phyloP scores from a whole-genome alignment of 2,797 vertebrate species.

The Ptychobarbus kaznakovi region DNA sequence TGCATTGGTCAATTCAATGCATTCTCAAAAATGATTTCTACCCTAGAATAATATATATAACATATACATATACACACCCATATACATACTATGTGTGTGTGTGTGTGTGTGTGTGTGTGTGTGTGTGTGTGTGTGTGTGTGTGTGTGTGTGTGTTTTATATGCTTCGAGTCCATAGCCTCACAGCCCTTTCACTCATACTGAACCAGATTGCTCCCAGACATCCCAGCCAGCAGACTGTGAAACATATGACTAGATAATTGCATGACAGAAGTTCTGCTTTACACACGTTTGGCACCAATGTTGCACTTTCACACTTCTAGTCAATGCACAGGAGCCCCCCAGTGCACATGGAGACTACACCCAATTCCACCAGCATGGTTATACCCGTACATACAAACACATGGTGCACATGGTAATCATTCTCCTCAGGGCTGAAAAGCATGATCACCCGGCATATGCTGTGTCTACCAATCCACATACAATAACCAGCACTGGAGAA shows the following conservation, averaged over 20 bases:
- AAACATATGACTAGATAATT: slow-evolving; percentile 40
- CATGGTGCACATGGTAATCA: slow-evolving; percentile 33
- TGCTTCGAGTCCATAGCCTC: background rate
- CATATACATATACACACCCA: no score
- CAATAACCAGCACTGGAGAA: background rate
- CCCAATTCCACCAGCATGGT: slow-evolving; percentile 49
- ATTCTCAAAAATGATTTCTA: no score
- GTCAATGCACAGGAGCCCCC: slow-evolving; percentile 65
- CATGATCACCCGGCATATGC: slow-evolving; percentile 49
- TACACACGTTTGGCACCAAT: slow-evolving; percentile 27
- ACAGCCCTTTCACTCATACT: background rate
- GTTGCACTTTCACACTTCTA: slow-evolving; percentile 29
- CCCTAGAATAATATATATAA: no score
- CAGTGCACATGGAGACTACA: slow-evolving; percentile 8
- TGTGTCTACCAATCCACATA: slow-evolving; percentile 32
- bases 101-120: no score
- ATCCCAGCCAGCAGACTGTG: slow-evolving; percentile 29
- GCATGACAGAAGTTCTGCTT: slow-evolving; percentile 41
- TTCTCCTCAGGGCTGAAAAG: slow-evolving; percentile 27
- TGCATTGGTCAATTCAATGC: background rate
- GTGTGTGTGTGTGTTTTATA: background rate
- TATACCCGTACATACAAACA: slow-evolving; percentile 44
- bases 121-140: no score
- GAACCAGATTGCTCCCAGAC: slow-evolving; percentile 14
- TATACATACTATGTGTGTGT: no score